Conservation (phyloP, 1,140 invertebrate species). For the Drosophila lacertosa region DNA sequence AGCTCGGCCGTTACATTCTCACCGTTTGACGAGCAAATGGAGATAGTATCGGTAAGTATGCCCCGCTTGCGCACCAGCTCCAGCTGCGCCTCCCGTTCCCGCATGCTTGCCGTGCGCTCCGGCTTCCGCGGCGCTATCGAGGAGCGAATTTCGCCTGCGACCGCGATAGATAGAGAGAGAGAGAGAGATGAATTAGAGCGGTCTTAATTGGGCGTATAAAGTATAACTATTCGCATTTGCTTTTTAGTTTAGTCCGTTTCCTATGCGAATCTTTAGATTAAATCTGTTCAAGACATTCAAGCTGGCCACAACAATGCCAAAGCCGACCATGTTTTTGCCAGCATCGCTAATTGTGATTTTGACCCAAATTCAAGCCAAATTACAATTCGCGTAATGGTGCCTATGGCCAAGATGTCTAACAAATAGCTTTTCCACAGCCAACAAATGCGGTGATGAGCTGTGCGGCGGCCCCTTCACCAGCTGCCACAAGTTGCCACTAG, state of each 20-base stretch:
- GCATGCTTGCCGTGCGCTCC: conserved; percentile 92
- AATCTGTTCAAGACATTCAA: conserved; percentile 2
- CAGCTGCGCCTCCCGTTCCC: conserved; percentile 88
- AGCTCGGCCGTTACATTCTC: conserved; percentile 73
- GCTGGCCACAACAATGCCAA: conserved; percentile 13
- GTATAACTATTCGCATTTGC: too few relatives aligned
- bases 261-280: neutral
- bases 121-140: conserved; percentile 91
- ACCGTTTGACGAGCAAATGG: conserved; percentile 84
- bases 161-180: conserved; percentile 27
- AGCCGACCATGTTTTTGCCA: conserved; percentile 12
- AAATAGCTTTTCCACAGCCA: conserved; percentile 48
- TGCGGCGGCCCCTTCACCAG: conserved; percentile 4
- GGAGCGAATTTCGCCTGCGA: conserved; percentile 89
- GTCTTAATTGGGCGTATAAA: neutral
- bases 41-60: conserved; percentile 82
- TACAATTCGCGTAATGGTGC: conserved; percentile 67
- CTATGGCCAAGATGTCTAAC: conserved; percentile 47
- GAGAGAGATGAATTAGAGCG: neutral
- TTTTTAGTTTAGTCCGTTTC: neutral
- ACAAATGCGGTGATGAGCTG: conserved; percentile 24
- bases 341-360: conserved; percentile 73
- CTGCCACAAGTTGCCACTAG: conserved; percentile 17
- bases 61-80: conserved; percentile 86
- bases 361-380: conserved; percentile 75